Conservation (phyloP, 2,113 vertebrate species). For the Balaenoptera acutorostrata region DNA sequence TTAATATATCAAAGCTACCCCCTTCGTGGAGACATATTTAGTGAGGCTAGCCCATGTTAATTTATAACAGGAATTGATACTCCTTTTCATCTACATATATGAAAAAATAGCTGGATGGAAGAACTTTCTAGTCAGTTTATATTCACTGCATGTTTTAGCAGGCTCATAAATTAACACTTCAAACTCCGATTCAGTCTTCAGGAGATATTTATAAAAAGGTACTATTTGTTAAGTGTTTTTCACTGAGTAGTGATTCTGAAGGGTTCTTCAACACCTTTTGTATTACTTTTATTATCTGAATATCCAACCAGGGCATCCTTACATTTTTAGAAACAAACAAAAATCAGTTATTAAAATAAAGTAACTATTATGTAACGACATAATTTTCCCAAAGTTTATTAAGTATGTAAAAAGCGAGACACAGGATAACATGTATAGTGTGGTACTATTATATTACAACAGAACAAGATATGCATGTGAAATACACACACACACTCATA, state of each 20-base stretch:
- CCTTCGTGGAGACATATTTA: not conserved
- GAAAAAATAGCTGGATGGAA: not conserved
- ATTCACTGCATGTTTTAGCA: constrained; percentile 20
- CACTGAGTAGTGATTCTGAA: not conserved
- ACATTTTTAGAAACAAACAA: not conserved
- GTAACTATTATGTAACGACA: not conserved
- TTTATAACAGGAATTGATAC: constrained; percentile 14
- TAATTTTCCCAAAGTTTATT: not conserved
- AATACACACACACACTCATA: not conserved
- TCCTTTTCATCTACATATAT: not conserved
- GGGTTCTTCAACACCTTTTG: not conserved
- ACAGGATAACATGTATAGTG: not conserved
- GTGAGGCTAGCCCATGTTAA: not conserved
- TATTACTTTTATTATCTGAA: not conserved
- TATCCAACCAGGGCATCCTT: not conserved
- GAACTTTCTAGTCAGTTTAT: constrained; percentile 13
- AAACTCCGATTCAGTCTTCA: not conserved
- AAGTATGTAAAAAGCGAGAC: not conserved
- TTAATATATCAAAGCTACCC: not conserved
- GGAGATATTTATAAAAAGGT: not conserved
- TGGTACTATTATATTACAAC: not conserved
- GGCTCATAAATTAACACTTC: not conserved
- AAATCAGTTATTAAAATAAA: constrained; percentile 1
- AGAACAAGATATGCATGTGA: not conserved
- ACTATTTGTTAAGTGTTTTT: not conserved